Base-by-base conservation (phyloP, 2,888 invertebrate species). In the Polyommatus iphigenia region DNA sequence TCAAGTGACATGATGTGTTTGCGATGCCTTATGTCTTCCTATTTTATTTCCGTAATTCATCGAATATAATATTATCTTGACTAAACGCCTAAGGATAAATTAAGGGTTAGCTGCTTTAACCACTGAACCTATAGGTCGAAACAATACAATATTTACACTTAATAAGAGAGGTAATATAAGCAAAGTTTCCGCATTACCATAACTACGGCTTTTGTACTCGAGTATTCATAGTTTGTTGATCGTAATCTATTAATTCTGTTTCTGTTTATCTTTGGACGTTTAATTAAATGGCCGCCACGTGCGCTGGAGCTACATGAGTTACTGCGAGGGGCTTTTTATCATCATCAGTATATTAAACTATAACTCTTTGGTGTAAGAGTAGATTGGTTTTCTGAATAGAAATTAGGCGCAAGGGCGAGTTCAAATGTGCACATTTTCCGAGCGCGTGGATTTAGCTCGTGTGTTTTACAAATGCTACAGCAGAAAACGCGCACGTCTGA, bases 191-290 rank as follows among this genome's bases (percentile, higher is more conserved):
- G 78, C 80, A 81, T 82, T 81, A 81, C 79, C 81, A 83, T 81
- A 81, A 80, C 78, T 79, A 79, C 79, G 79, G 79, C 77, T 78
- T 77, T 79, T 80, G 78, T 82, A 82, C 81, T 82, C 82, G 81
- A 80, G 78, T 83, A 80, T 83, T 81, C 81, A 82, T 84, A 84
- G 83, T 86, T 86, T 84, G 86, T 84, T 87, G 87, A 87, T 87
- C 86, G 85, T 85, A 85, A 87, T 87, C 85, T 84, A 83, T 84
- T 84, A 82, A 83, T 83, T 83, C 81, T 80, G 81, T 82, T 82
- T 84, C 82, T 84, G 85, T 86, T 85, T 84, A 83, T 84, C 84
- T 84, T 85, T 79, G 81, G 80, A 79, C 82, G 83, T 83, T 83
- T 83, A 82, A 85, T 84, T 82, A 82, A 80, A 81, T 80, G 76